A percentile compares a stretch with the other conserved stretches of the same genome.
phyloP scores from a whole-genome alignment of 2,113 vertebrate species.

The Gymnorhina tibicen region DNA sequence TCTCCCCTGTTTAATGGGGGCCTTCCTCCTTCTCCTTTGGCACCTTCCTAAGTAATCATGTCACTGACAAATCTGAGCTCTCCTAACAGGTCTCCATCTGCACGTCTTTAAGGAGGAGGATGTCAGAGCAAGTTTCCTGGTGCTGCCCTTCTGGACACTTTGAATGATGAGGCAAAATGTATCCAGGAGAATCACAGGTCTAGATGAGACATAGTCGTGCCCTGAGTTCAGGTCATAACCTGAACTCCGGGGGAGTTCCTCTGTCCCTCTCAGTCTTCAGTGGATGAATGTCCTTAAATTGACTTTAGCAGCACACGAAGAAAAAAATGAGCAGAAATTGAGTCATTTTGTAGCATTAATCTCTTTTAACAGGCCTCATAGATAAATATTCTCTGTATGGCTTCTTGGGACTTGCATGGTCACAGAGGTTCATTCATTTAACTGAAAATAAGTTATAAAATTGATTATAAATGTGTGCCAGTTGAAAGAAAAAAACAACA shows the following conservation, averaged over 20 bases:
- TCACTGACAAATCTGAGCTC: not conserved
- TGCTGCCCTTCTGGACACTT: not conserved
- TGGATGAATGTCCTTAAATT: not conserved
- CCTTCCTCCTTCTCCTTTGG: not conserved
- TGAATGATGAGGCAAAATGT: not conserved
- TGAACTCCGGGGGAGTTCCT: not conserved
- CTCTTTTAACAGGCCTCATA: not conserved
- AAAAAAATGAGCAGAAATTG: not conserved
- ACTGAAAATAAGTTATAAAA: not conserved
- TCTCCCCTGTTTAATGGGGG: not conserved
- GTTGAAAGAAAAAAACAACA: not conserved
- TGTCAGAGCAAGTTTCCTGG: not conserved
- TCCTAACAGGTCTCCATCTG: not conserved
- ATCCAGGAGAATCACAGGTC: not conserved
- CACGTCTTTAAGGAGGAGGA: not conserved
- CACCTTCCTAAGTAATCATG: not conserved
- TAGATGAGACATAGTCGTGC: not conserved
- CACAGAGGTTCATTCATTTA: not conserved
- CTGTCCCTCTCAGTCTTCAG: not conserved
- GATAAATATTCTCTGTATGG: not conserved
- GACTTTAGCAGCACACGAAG: not conserved
- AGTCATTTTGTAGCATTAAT: not conserved
- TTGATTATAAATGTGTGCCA: not conserved
- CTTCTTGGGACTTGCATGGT: not conserved
- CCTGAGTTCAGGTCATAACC: not conserved